Base-by-base conservation (phyloP, 2,797 vertebrate species). In the Sebastolobus alascanus region DNA sequence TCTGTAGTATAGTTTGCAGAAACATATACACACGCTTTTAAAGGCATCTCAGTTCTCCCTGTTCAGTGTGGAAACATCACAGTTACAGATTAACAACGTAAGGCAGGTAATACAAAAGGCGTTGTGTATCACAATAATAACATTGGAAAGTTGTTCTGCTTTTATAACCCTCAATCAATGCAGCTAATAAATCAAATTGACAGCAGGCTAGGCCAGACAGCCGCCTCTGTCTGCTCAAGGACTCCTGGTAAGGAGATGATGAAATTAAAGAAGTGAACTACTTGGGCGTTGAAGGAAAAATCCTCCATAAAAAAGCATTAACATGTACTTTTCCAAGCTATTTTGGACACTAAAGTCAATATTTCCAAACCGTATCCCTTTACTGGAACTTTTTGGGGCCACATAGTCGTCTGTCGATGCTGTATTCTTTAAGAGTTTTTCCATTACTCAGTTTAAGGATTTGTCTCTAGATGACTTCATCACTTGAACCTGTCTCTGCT, bases 261-360 rank as follows among this genome's bases (percentile, higher is more conserved):
- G n/a, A 54, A 67, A 63, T 63, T 37, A 68, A 68, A 60, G 33
- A 77, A 46, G 20, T 68, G 27, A 66, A 25, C 60, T 50, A 37
- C 35, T 43, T 75, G 12, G 16, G 12, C 11, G 29, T 22, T 55
- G 8, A 69, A 61, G 40, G 31, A 27, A 60, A 68, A 54, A 55
- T 25, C 4, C 25, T 33, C 13, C 9, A 29, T 50, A 59, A 59
- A 52, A 31, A 8, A n/a, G 22, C 4, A 29, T 35, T 14, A 10
- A 54, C 35, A 37, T 67, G 4, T 14, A 16, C n/a, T 68, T 40
- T 18, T 35, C 16, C 2, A 55, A 29, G 9, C 22, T 59, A 68
- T 43, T 43, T n/a, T 60, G 8, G 25, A 37, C 31, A 59, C 11
- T 16, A 55, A 38, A 29, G 29, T 81, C 22, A 67, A 52, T 35